Evolutionary conservation across 2,113 vertebrate genomes (phyloP).

Genomic region (Campylorhamphus procurvoides): DNA sequence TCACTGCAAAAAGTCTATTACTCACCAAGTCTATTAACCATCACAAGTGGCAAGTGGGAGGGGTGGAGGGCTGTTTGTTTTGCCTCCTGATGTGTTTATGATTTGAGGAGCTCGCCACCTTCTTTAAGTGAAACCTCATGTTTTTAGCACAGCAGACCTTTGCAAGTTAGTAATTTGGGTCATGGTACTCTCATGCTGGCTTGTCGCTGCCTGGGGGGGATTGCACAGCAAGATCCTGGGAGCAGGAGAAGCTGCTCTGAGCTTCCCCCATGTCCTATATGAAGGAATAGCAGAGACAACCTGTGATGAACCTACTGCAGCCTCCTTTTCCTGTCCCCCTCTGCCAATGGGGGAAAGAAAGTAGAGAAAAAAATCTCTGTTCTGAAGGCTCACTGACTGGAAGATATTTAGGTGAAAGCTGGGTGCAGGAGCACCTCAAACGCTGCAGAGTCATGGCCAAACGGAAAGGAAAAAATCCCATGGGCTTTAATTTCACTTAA

Average conservation of each 20-base stretch:
- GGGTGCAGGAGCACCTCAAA: neutral
- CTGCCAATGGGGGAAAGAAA: neutral
- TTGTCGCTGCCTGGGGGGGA: neutral
- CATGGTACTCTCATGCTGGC: neutral
- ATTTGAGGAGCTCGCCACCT: neutral
- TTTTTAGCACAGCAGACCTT: neutral
- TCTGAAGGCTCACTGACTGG: neutral
- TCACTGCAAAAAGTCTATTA: neutral
- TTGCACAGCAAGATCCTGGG: neutral
- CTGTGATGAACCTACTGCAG: neutral
- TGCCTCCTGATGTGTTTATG: neutral
- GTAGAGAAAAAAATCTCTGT: neutral
- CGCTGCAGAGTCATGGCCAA: neutral
- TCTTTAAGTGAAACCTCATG: neutral
- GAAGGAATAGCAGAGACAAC: neutral
- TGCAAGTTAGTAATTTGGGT: neutral
- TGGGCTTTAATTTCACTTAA: slow-evolving; percentile 45
- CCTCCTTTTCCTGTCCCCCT: neutral
- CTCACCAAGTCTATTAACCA: neutral
- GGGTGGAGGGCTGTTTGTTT: neutral
- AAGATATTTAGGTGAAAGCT: neutral
- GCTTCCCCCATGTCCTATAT: too few species aligned
- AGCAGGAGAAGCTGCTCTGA: neutral
- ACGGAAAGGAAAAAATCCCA: neutral
- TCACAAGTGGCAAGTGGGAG: neutral